Conservation (phyloP, 2,797 vertebrate genomes). For the Artibeus lituratus region DNA sequence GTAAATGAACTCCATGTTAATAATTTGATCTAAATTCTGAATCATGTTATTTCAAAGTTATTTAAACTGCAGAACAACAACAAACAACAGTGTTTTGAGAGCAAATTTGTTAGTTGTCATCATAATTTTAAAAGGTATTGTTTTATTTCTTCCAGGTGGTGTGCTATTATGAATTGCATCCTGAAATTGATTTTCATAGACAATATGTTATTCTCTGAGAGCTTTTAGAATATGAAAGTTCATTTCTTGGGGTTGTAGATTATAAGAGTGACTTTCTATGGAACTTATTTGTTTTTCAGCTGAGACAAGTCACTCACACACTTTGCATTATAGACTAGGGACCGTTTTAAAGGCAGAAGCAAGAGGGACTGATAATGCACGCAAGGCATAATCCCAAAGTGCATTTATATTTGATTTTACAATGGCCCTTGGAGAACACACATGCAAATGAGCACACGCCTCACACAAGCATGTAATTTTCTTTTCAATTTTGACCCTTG, state of each 20-base stretch:
- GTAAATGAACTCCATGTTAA: background rate
- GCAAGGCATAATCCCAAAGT: background rate
- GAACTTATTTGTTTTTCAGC: background rate
- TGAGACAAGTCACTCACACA: background rate
- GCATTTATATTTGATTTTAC: background rate
- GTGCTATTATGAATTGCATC: background rate
- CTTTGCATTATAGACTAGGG: background rate
- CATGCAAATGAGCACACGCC: background rate
- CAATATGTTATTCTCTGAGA: background rate
- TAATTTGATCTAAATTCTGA: constrained; percentile 26
- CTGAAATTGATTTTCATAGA: constrained; percentile 11
- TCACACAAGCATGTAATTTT: background rate
- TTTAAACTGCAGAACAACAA: background rate
- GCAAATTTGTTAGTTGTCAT: background rate
- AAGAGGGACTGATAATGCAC: background rate
- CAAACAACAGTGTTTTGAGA: background rate
- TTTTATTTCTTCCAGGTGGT: background rate
- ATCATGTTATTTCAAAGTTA: background rate
- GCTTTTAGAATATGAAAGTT: constrained; percentile 27
- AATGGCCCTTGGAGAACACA: background rate
- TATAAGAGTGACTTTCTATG: background rate
- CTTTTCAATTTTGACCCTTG: constrained; percentile 10
- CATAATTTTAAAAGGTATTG: background rate
- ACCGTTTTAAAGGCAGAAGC: background rate
- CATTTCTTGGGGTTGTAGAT: background rate